phyloP scores from a whole-genome alignment of 1,140 invertebrate genomes.

The Pseudomyrmex concolor region DNA sequence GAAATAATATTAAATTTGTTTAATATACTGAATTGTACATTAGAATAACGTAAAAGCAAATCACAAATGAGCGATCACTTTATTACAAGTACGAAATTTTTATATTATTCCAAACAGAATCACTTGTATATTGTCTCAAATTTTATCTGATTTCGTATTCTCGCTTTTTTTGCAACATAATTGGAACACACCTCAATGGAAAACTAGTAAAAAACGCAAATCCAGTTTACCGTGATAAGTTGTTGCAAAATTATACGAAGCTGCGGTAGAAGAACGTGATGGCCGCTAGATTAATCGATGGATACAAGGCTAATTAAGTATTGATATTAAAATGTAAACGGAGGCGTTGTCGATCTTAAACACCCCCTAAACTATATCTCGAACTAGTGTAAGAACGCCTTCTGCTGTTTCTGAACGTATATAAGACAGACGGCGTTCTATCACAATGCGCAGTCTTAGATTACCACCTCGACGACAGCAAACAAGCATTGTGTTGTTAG shows the following conservation, averaged over 20 bases:
- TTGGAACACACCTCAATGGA: not conserved
- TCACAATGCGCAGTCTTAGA: constrained; percentile 79
- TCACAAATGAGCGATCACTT: too few relatives aligned
- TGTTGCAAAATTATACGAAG: constrained; percentile 31
- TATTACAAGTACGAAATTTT: not conserved
- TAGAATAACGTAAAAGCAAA: not conserved
- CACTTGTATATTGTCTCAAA: not conserved
- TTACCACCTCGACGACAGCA: constrained; percentile 75
- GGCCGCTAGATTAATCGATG: not conserved
- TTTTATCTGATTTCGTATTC: not conserved
- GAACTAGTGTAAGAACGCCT: constrained; percentile 79
- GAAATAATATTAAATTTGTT: constrained; percentile 3
- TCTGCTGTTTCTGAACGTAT: constrained; percentile 78
- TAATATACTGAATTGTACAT: not conserved
- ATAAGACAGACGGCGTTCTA: constrained; percentile 81
- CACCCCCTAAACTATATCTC: constrained; percentile 75
- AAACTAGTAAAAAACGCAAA: not conserved
- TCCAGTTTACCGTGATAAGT: constrained; percentile 26
- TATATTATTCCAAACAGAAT: not conserved
- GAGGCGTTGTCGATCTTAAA: constrained; percentile 34
- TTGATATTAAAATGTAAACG: constrained; percentile 37
- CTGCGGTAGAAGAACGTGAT: constrained; percentile 2
- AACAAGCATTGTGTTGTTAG: constrained; percentile 57
- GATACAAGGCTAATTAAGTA: constrained; percentile 13
- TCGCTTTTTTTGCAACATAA: not conserved